Base-by-base conservation (phyloP, 1,140 invertebrate species). In the Fopius arisanus region DNA sequence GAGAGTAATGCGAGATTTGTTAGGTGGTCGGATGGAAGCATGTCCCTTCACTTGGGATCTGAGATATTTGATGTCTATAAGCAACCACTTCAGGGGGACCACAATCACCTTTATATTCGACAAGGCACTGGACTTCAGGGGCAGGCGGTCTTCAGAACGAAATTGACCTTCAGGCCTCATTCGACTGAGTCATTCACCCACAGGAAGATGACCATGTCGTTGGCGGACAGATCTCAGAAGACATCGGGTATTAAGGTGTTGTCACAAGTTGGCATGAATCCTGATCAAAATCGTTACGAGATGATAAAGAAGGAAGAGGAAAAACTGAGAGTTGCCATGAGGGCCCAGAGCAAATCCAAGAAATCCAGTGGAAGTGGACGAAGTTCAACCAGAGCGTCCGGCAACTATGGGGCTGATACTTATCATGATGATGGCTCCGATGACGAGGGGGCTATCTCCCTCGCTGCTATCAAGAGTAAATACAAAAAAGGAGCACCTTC, bases 131-230 rank as follows among this genome's bases (percentile, higher is more conserved):
- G 97, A 91, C 90, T 99, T 2, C 97, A 99, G 84, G 98, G 97
- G 0, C 98, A 99, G 87, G 95, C 96, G 0, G 96, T 99, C 3
- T 99, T 99, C 85, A 91, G 95, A 54, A 98, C 97, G 0, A 99
- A 99, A 86, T 88, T 99, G 0, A 96, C 96, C 0, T 99, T 99
- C 92, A 91, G 98, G 71, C 97, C 97, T 1, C 96, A 98, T 84
- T 99, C 97, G 0, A 99, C 98, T 0, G 98, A 99, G 81, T 98
- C 96, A 1, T 98, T 98, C 86, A 99, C 98, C 1, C 98, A 99
- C 89, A 92, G 97, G 74, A 99, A 99, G 90, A 98, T 99, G 94
- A 99, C 98, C 0, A 91, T 99, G 86, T 99, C 97, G 0, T 89
- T 99, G 59, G 98, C 98, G 3, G 98, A 99, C 85, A 91, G 98